Evolutionary conservation across 2,113 vertebrate species (phyloP), one percentile per base, ranked within the genome.

Genomic region (Pontoporia blainvillei): DNA sequence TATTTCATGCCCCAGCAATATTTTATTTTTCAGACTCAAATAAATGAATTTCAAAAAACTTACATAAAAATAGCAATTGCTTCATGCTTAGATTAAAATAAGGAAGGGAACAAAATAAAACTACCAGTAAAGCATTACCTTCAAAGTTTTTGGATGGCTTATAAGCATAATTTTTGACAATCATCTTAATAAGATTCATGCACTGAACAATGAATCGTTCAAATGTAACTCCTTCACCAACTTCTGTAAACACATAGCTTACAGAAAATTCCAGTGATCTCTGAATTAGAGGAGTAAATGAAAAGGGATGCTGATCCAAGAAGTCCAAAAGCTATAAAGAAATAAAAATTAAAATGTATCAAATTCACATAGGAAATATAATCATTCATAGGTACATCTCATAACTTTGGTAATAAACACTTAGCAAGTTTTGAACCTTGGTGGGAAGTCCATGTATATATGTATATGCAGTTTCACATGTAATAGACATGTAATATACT

Each of bases 101-200:
- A 79, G 29, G 64, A 86, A 69, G 71, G 11, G 8, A 82, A 84
- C 85, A 88, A 61, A 87, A 89, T 21, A 66, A 95, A 91, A 67
- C 83, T 76, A 84, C 6, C 66, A 94, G 31, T 75, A 15, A 96
- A 67, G 13, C 46, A 96, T 69, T 99, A 99, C 99, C 99, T 97
- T 99, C 99, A 57, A 99, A 98, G 98, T 99, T 99, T 99, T 99
- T 99, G 93, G 99, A 99, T 89, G 99, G 99, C 98, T 99, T 99
- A 98, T 99, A 99, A 91, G 99, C 98, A n/a, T 99, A 99, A 66
- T 99, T 99, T 98, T 99, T 99, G 81, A 99, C 99, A 96, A 99
- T 99, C 99, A 99, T 99, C 98, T 99, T 99, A 98, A 99, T 99
- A 95, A 99, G 99, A 98, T 99, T 99, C 99, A 99, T 99, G 98